phyloP scores from a whole-genome alignment of 2,888 invertebrate species.

The Lasioglossum villosulum region DNA sequence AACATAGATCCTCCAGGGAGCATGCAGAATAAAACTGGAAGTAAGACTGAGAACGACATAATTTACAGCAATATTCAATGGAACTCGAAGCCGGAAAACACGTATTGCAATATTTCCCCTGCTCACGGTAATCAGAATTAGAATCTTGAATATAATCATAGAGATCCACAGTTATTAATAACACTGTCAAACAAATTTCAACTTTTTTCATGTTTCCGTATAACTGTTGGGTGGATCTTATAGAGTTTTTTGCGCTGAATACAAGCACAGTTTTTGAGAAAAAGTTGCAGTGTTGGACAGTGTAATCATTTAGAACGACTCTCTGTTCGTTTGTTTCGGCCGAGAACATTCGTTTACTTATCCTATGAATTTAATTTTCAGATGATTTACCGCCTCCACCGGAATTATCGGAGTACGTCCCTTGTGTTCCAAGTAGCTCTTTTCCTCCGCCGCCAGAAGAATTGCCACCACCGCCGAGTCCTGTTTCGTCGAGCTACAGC shows the following conservation, averaged over 20 bases:
- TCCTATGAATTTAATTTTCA: slow-evolving; percentile 65
- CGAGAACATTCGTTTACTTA: background rate
- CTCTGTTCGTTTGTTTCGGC: background rate
- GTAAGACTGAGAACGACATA: slow-evolving; percentile 84
- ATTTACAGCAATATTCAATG: slow-evolving; percentile 86
- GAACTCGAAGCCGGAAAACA: slow-evolving; percentile 84
- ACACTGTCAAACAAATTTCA: too few species aligned
- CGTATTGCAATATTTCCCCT: slow-evolving; percentile 87
- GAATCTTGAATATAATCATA: background rate
- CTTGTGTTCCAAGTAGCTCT: slow-evolving; percentile 80
- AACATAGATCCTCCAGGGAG: slow-evolving; percentile 81
- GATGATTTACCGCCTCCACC: slow-evolving; percentile 88
- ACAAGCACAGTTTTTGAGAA: too few species aligned
- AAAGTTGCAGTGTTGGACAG: too few species aligned
- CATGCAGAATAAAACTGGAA: slow-evolving; percentile 76
- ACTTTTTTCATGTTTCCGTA: too few species aligned
- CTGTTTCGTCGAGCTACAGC: slow-evolving; percentile 96
- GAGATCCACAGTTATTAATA: too few species aligned
- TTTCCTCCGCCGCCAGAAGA: slow-evolving; percentile 87
- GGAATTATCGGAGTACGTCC: slow-evolving; percentile 84
- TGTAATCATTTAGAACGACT: background rate
- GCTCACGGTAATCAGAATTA: slow-evolving; percentile 69
- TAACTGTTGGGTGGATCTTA: too few species aligned
- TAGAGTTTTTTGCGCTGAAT: too few species aligned
- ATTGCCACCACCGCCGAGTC: slow-evolving; percentile 93